Conservation (phyloP, 92 coral and sea anemone genomes). For the Parazoanthus darwini region DNA sequence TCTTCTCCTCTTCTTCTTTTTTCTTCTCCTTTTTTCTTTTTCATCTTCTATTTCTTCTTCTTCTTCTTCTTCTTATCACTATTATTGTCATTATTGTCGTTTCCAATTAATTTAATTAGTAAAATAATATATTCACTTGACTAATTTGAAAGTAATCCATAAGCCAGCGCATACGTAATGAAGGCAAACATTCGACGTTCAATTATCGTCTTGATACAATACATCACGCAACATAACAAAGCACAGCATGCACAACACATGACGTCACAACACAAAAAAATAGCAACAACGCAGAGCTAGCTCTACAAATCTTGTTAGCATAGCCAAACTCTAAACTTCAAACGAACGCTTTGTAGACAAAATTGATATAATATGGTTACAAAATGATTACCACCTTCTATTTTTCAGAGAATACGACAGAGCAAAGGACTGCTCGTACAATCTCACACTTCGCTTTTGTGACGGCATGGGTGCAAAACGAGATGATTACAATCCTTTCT, state of each 20-base stretch:
- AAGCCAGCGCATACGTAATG: too few species aligned
- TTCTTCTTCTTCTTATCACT: too few species aligned
- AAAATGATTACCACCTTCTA: not conserved
- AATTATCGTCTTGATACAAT: not conserved
- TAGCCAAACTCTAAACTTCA: too few species aligned
- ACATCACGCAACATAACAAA: not conserved
- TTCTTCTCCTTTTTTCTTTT: too few species aligned
- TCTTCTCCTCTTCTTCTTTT: too few species aligned
- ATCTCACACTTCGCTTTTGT: slow-evolving; percentile 15
- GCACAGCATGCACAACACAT: not conserved
- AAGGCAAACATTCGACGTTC: too few species aligned
- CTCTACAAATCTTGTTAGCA: too few species aligned
- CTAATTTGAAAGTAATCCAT: too few species aligned
- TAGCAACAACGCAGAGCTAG: not conserved
- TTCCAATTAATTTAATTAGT: too few species aligned
- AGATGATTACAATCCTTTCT: slow-evolving; percentile 31
- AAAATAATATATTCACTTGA: too few species aligned
- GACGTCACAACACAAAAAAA: not conserved
- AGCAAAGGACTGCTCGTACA: slow-evolving; percentile 20
- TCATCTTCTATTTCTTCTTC: too few species aligned
- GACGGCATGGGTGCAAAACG: not conserved
- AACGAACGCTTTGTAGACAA: not conserved
- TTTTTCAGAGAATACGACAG: slow-evolving; percentile 8
- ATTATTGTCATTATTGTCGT: too few species aligned
- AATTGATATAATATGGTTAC: not conserved